Conservation (phyloP, 2,113 vertebrate genomes). For the Propithecus coquereli region DNA sequence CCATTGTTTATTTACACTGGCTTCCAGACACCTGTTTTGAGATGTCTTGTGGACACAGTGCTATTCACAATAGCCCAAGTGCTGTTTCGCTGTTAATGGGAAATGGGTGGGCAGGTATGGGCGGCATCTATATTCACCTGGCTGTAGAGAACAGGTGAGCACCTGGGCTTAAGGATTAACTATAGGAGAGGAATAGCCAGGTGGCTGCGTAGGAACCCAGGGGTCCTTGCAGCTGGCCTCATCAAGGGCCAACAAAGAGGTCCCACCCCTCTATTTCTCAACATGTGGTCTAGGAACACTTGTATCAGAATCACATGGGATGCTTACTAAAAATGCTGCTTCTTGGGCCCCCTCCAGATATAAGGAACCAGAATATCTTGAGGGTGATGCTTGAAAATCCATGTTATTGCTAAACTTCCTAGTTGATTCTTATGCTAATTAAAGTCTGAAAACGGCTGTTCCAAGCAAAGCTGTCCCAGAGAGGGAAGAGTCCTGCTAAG, state of each 20-base stretch:
- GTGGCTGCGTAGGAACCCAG: neutral
- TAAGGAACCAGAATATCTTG: neutral
- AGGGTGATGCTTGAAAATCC: neutral
- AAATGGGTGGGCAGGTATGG: neutral
- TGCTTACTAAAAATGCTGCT: neutral
- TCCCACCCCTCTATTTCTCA: neutral
- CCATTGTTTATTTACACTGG: neutral
- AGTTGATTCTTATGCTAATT: neutral
- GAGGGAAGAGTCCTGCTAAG: neutral
- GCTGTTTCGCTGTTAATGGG: neutral
- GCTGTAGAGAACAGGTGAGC: neutral
- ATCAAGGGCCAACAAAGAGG: neutral
- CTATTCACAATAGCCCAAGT: neutral
- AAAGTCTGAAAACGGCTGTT: neutral
- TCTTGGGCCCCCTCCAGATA: neutral
- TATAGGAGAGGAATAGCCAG: neutral
- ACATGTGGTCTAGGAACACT: neutral
- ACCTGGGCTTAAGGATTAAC: neutral
- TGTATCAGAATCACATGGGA: neutral
- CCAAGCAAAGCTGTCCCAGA: neutral
- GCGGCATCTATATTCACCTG: neutral
- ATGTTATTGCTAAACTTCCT: neutral
- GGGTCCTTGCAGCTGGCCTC: neutral
- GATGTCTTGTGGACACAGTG: neutral
- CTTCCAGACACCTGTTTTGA: neutral